phyloP scores from a whole-genome alignment of 2,113 vertebrate species.

The Nanger granti region DNA sequence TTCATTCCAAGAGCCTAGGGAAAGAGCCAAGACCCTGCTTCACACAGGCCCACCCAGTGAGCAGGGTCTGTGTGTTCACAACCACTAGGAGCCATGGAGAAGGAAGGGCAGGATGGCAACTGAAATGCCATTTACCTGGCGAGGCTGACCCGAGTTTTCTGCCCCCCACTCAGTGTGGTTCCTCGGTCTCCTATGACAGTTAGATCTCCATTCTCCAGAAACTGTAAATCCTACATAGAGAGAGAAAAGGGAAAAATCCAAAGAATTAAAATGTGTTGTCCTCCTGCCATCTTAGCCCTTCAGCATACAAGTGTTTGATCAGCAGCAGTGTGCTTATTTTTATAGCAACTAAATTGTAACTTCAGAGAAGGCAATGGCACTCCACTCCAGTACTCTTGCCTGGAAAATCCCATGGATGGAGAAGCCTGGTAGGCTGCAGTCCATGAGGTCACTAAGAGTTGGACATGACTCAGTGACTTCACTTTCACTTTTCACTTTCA shows the following conservation, averaged over 20 bases:
- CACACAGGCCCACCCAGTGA: too few relatives aligned
- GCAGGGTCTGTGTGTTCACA: too few relatives aligned
- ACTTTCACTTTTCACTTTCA: too few relatives aligned
- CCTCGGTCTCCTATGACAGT: conserved; percentile 92
- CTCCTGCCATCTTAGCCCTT: background rate
- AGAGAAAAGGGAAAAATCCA: background rate
- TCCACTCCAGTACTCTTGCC: too few relatives aligned
- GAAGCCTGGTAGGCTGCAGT: too few relatives aligned
- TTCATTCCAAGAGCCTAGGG: too few relatives aligned
- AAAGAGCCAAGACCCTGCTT: too few relatives aligned
- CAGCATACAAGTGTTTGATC: accelerated
- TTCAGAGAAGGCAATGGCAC: too few relatives aligned
- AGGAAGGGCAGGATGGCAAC: background rate
- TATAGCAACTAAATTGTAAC: background rate
- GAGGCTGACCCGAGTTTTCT: conserved; percentile 93
- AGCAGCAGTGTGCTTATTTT: background rate
- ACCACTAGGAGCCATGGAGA: too few relatives aligned
- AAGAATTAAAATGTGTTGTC: background rate
- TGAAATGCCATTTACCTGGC: conserved; percentile 80
- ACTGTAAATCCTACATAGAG: conserved; percentile 85
- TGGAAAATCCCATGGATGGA: too few relatives aligned
- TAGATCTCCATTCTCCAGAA: conserved; percentile 89
- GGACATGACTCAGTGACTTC: too few relatives aligned
- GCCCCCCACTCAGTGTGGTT: conserved; percentile 92
- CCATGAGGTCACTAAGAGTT: too few relatives aligned